Evolutionary conservation across 2,797 vertebrate genomes (phyloP).

Genomic region (Schizothorax lantsangensis): DNA sequence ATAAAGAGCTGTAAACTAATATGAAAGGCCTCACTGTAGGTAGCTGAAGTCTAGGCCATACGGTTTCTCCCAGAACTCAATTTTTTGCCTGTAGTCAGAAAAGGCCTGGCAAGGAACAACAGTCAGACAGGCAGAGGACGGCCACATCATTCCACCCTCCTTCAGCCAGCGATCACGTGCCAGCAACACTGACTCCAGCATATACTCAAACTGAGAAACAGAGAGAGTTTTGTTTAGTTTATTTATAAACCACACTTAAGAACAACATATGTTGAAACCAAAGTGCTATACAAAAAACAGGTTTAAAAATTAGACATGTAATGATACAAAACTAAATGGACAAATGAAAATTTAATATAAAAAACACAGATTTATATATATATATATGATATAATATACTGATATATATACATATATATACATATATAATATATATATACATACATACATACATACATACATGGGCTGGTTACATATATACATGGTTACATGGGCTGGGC

Average conservation of each 20-base stretch:
- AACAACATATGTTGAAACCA: background rate
- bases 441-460: too few relatives aligned
- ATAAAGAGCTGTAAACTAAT: background rate
- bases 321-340: background rate
- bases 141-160: slow-evolving; percentile 81
- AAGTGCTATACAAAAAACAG: background rate
- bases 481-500: too few relatives aligned
- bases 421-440: too few relatives aligned
- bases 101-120: slow-evolving; percentile 83
- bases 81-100: slow-evolving; percentile 78
- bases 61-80: slow-evolving; percentile 82
- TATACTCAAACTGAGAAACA: slow-evolving; percentile 56
- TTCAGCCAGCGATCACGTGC: slow-evolving; percentile 79
- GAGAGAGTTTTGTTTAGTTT: background rate
- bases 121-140: slow-evolving; percentile 77
- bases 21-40: slow-evolving; percentile 75
- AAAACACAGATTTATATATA: too few relatives aligned
- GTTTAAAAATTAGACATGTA: background rate
- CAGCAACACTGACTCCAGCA: slow-evolving; percentile 84
- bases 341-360: too few relatives aligned
- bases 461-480: too few relatives aligned
- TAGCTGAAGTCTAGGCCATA: slow-evolving; percentile 84
- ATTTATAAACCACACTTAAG: background rate
- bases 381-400: too few relatives aligned
- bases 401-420: too few relatives aligned